phyloP scores from a whole-genome alignment of 2,797 vertebrate species.

The Mallotus villosus region DNA sequence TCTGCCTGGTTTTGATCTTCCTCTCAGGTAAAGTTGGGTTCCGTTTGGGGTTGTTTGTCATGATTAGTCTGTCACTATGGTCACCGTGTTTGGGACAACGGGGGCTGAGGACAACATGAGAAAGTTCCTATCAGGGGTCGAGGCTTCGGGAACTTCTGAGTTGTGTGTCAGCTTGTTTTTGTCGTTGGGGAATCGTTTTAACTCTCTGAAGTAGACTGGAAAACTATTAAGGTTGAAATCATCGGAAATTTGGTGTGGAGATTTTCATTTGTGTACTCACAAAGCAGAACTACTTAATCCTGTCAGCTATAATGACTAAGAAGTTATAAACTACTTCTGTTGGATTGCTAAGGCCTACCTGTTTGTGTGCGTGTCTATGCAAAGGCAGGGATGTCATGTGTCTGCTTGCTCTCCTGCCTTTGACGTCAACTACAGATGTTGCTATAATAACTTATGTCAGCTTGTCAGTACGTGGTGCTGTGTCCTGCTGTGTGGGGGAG shows the following conservation, averaged over 20 bases:
- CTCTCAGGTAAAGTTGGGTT: constrained; percentile 65
- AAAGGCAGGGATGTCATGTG: constrained; percentile 12
- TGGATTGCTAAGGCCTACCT: neutral
- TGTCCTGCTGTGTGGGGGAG: too few species aligned
- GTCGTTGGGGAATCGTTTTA: too few species aligned
- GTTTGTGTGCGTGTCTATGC: constrained; percentile 33
- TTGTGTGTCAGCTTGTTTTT: neutral
- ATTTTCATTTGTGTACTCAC: neutral
- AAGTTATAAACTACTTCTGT: too few species aligned
- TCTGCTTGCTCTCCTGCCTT: constrained; percentile 15
- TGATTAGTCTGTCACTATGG: constrained; percentile 29
- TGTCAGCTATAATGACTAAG: too few species aligned
- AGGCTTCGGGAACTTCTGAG: neutral
- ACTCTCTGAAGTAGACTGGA: too few species aligned
- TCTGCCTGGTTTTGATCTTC: constrained; percentile 56
- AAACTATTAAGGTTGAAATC: too few species aligned
- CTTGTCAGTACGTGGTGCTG: too few species aligned
- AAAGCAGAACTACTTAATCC: neutral
- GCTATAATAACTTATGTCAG: neutral
- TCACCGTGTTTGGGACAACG: constrained; percentile 41
- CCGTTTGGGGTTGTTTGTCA: constrained; percentile 24
- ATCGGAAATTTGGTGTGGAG: too few species aligned
- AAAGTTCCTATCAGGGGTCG: neutral
- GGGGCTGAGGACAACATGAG: neutral
- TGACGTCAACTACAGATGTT: neutral